These are phyloP conservation scores for Netelia virgata DNA, from an alignment of 2,888 invertebrate genomes.

Conservation along the genomic window DNA sequence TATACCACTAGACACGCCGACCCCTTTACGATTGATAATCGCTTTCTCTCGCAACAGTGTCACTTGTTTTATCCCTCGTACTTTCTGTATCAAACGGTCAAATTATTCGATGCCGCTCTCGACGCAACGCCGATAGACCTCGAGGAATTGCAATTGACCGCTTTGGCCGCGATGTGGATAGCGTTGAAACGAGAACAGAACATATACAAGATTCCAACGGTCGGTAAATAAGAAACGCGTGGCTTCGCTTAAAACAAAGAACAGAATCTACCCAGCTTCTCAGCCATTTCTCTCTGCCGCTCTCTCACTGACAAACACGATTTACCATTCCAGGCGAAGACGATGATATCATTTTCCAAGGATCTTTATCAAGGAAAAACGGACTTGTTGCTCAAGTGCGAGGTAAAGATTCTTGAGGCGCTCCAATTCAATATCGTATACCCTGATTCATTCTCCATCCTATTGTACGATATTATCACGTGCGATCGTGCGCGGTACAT, in stretches of 20 bases:
- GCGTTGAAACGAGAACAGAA: conserved; percentile 74
- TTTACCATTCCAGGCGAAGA: conserved; percentile 69
- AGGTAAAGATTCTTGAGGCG: conserved; percentile 72
- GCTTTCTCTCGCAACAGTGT: conserved; percentile 66
- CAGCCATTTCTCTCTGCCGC: too few species aligned
- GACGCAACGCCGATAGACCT: conserved; percentile 67
- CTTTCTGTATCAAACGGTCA: conserved; percentile 77
- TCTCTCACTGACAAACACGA: too few species aligned
- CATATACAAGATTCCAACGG: conserved; percentile 70
- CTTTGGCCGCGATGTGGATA: conserved; percentile 78
- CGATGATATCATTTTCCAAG: conserved; percentile 71
- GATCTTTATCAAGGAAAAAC: conserved; percentile 66
- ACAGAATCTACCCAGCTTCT: conserved; percentile 5
- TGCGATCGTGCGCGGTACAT: conserved; percentile 31
- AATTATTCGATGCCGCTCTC: conserved; percentile 76
- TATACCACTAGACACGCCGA: too few species aligned
- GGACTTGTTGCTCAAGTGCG: conserved; percentile 70
- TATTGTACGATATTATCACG: conserved; percentile 69
- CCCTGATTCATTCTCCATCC: conserved; percentile 75
- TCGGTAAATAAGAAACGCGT: conserved; percentile 5
- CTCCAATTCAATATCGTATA: conserved; percentile 76
- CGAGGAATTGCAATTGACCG: conserved; percentile 72
- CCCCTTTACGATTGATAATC: not conserved
- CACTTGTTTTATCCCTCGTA: conserved; percentile 72
- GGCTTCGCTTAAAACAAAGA: conserved; percentile 4